Percentiles rank a stretch among this genome's conserved stretches.
These are phyloP conservation scores for Dolichotis patagonum DNA, from an alignment of 2,113 vertebrate genomes.

Conservation along the genomic window DNA sequence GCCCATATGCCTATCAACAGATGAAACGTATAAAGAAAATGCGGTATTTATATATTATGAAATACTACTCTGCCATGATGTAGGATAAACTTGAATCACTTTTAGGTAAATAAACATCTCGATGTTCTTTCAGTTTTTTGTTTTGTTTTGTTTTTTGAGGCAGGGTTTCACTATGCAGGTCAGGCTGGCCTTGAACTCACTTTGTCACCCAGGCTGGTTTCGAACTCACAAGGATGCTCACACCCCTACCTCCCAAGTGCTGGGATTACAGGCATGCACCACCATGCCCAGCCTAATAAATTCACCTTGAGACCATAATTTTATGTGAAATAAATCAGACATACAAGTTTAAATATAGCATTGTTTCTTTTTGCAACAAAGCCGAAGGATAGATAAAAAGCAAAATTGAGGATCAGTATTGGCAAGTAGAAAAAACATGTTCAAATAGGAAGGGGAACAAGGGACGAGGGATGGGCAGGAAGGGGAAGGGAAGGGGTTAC, in stretches of 20 bases:
- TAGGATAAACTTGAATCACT: neutral
- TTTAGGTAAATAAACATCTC: neutral
- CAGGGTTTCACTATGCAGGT: too few species aligned
- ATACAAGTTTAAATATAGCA: neutral
- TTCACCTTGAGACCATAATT: neutral
- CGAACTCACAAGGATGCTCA: too few species aligned
- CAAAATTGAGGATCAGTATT: neutral
- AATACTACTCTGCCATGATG: neutral
- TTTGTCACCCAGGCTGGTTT: too few species aligned
- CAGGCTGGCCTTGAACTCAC: too few species aligned
- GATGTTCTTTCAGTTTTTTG: too few species aligned
- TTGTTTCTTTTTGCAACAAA: neutral
- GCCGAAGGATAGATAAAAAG: neutral
- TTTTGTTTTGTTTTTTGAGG: too few species aligned
- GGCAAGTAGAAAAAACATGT: neutral
- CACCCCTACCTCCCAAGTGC: too few species aligned
- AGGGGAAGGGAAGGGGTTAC: neutral
- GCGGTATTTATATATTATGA: neutral
- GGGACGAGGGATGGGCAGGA: neutral
- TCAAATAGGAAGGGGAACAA: neutral
- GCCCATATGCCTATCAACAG: neutral
- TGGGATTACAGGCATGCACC: too few species aligned
- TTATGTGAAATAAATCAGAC: neutral
- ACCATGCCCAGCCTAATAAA: neutral
- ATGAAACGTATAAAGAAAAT: neutral